phyloP scores from a whole-genome alignment of 1,140 invertebrate species.

The Pectinophora gossypiella region DNA sequence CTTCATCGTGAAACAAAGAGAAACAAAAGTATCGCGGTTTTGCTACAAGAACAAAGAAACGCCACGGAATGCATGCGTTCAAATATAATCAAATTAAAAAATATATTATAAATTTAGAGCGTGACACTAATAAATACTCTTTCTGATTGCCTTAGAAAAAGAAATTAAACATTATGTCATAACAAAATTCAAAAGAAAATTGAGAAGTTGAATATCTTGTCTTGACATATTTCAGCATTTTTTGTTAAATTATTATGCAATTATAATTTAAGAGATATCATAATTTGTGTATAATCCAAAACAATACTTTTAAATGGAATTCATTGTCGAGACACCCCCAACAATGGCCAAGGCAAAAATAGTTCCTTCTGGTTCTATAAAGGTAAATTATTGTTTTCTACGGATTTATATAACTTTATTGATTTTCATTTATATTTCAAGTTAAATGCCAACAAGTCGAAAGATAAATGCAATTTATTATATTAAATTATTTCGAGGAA shows the following conservation, averaged over 20 bases:
- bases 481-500: too few relatives aligned
- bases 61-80: too few relatives aligned
- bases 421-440: too few relatives aligned
- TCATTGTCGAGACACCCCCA: slow-evolving; percentile 30
- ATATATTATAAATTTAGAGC: too few relatives aligned
- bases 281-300: not conserved
- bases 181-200: not conserved
- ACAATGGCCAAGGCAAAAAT: slow-evolving; percentile 37
- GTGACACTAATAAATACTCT: too few relatives aligned
- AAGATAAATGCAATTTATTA: too few relatives aligned
- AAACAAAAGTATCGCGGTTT: too few relatives aligned
- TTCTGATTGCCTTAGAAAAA: not conserved
- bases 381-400: slow-evolving; percentile 23
- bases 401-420: not conserved
- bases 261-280: not conserved
- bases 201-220: not conserved
- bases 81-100: too few relatives aligned
- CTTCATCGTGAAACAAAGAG: too few relatives aligned
- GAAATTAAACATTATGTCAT: not conserved
- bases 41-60: too few relatives aligned
- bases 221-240: not conserved
- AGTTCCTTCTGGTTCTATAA: slow-evolving; percentile 25
- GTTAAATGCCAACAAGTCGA: too few relatives aligned
- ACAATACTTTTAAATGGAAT: slow-evolving; percentile 27
- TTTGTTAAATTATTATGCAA: not conserved